A percentile compares a stretch with the other conserved stretches of the same genome.
phyloP scores from a whole-genome alignment of 1,140 invertebrate species.

The Drosophila saltans region DNA sequence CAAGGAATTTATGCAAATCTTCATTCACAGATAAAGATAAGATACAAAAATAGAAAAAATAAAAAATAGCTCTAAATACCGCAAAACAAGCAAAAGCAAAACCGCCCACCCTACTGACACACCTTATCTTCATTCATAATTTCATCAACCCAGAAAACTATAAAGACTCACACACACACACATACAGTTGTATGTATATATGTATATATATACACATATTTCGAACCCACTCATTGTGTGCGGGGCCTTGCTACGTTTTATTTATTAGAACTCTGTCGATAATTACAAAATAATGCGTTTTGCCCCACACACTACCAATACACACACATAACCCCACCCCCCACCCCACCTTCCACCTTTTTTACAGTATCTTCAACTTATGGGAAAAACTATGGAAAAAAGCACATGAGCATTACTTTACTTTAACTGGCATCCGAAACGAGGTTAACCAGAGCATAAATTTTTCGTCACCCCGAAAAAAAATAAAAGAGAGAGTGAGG shows the following conservation, averaged over 20 bases:
- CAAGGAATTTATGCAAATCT: slow-evolving; percentile 7
- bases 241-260: slow-evolving; percentile 62
- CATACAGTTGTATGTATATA: not conserved
- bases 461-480: slow-evolving; percentile 25
- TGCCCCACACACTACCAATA: slow-evolving; percentile 10
- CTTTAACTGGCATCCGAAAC: slow-evolving; percentile 53
- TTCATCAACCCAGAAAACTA: slow-evolving; percentile 74
- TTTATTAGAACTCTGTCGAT: slow-evolving; percentile 82
- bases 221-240: slow-evolving; percentile 38
- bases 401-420: slow-evolving; percentile 26
- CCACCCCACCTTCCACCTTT: not conserved
- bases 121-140: slow-evolving; percentile 81
- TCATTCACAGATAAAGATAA: not conserved
- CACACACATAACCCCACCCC: not conserved
- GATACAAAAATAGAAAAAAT: not conserved
- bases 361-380: slow-evolving; percentile 18
- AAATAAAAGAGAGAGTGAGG: slow-evolving; percentile 17
- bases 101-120: slow-evolving; percentile 41
- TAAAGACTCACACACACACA: not conserved
- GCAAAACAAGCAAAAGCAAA: not conserved
- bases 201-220: not conserved
- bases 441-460: slow-evolving; percentile 75
- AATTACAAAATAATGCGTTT: slow-evolving; percentile 82
- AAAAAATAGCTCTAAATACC: too few relatives aligned
- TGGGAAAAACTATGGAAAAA: slow-evolving; percentile 46